Base-by-base conservation (phyloP, 2,888 invertebrate genomes). In the Amblyjoppa proteus region DNA sequence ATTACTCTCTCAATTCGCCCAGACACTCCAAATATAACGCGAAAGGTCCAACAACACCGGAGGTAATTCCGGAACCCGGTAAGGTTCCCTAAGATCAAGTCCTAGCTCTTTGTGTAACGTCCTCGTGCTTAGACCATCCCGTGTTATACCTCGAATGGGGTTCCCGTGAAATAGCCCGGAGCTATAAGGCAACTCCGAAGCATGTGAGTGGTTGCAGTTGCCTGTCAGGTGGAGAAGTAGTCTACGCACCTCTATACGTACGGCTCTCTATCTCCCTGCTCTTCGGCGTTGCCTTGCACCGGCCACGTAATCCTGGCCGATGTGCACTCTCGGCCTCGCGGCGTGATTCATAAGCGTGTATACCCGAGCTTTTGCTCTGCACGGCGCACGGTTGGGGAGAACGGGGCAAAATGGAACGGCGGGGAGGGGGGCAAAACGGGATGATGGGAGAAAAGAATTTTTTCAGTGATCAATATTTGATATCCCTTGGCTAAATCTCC, bases 271-370 rank as follows among this genome's bases (percentile, higher is more conserved):
- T 80, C 75, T 71, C 70, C 45, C 56, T 80, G 75, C 64, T 53
- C 38, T 75, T 71, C 56, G 75, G 75, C 68, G 68, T 73, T 68
- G 73, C 76, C 69, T 53, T 73, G 53, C 81, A 73, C 71, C 45
- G 77, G 51, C 81, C 77, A 49, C 68, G 77, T 84, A 84, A 84
- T 84, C 84, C 81, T 61, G 84, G 81, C 81, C 81, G 77, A 81
- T 74, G 84, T 81, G 81, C 81, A 81, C 84, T 84, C 73, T 81
- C 84, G 41, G 58, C 74, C 41, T 31, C 49, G 51, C 81, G 69
- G 53, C 28, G 73, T 81, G 77, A 77, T 84, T 84, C 81, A 81
- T 81, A 84, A 68, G 49, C 66, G 77, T 16, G 71, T 84, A 77
- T 61, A 56, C 68, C 49, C 76, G 53, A 56, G 75, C 4, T 61